phyloP scores from a whole-genome alignment of 2,113 vertebrate genomes.

The Poecilia latipinna region DNA sequence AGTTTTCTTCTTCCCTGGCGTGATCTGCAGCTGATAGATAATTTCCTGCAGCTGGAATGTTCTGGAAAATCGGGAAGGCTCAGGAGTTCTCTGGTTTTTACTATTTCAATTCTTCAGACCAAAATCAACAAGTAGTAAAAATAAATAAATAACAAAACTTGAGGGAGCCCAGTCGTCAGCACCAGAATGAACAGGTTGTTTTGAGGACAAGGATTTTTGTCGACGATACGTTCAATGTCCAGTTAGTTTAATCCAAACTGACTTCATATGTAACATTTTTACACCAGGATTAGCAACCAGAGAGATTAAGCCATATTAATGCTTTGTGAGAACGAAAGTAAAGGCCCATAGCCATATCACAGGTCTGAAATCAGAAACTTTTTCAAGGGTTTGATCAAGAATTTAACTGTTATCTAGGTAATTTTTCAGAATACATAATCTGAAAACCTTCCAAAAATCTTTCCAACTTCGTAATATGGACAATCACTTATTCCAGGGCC shows the following conservation, averaged over 20 bases:
- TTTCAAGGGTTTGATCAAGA: too few relatives aligned
- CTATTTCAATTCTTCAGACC: conserved; percentile 46
- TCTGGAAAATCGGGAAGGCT: conserved; percentile 38
- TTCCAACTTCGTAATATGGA: too few relatives aligned
- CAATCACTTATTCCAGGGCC: too few relatives aligned
- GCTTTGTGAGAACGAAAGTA: not conserved
- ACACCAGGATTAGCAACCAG: not conserved
- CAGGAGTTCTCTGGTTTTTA: conserved; percentile 58
- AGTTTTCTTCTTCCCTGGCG: conserved; percentile 18
- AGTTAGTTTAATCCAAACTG: not conserved
- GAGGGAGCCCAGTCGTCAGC: conserved; percentile 32
- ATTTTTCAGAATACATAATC: too few relatives aligned
- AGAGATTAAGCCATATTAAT: not conserved
- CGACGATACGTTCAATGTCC: not conserved
- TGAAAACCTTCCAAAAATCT: too few relatives aligned
- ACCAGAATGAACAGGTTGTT: not conserved
- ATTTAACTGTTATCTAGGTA: too few relatives aligned
- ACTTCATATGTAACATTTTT: not conserved
- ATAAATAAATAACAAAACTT: conserved; percentile 18
- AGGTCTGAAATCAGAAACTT: too few relatives aligned
- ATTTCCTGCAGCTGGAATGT: conserved; percentile 49
- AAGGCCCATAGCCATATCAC: not conserved
- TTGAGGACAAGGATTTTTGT: not conserved
- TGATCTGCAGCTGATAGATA: conserved; percentile 43
- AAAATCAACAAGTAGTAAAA: conserved; percentile 44